A percentile compares a stretch with the other conserved stretches of the same genome.
These are phyloP conservation scores for Chirona hameri DNA, from an alignment of 2,888 invertebrate species.

Conservation along the genomic window DNA sequence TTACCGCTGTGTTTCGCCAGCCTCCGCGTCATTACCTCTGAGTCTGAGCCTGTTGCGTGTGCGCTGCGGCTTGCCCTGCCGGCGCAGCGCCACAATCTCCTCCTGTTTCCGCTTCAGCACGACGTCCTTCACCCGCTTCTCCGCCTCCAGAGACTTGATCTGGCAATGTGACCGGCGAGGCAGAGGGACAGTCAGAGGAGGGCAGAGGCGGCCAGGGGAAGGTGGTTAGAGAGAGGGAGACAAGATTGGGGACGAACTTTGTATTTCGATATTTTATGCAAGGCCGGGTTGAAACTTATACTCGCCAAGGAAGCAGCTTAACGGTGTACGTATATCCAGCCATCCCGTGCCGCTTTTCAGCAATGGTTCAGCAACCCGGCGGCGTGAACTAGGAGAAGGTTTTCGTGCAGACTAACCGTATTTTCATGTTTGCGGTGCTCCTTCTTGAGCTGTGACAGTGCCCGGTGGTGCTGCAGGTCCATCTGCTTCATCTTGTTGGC, in stretches of 20 bases:
- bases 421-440: conserved; percentile 84
- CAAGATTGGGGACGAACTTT: no score
- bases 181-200: no score
- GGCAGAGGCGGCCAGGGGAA: background rate
- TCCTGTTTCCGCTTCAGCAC: conserved; percentile 83
- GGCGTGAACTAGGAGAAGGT: no score
- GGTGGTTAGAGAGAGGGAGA: background rate
- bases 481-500: conserved; percentile 77
- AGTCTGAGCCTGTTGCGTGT: conserved; percentile 31
- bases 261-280: no score
- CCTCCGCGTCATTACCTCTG: background rate
- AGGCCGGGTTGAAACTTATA: no score
- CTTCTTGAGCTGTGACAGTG: conserved; percentile 86
- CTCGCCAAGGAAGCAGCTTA: no score
- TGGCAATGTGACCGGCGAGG: background rate
- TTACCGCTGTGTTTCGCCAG: no score
- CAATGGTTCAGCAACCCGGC: no score
- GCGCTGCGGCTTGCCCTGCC: conserved; percentile 44
- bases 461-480: conserved; percentile 71
- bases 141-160: conserved; percentile 73
- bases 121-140: conserved; percentile 81
- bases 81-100: conserved; percentile 77
- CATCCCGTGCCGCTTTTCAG: no score
- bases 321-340: no score
- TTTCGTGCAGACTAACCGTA: no score